Base-by-base conservation (phyloP, 23 tunicate species). In the Halocynthia aurantium region DNA sequence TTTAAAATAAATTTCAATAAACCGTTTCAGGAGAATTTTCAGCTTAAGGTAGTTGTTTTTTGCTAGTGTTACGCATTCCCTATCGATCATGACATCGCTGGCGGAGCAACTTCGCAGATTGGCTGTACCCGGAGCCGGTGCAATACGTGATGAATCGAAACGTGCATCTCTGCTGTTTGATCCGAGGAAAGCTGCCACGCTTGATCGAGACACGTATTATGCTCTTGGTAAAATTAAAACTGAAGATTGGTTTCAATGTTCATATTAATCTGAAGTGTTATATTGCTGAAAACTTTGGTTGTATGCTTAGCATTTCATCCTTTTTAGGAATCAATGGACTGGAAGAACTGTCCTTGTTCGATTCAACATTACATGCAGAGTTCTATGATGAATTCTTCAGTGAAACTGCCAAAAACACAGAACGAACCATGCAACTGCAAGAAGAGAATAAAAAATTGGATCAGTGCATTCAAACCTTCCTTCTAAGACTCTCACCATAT, bases 101-200 rank as follows among this genome's bases (percentile, higher is more conserved):
- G 31, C 75, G 1, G 55, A 70, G 50, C 75, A 70, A 51, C 75
- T 70, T 9, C 56, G 10, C 49, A 70, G 75, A 50, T 55, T 70
- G 49, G 75, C 75, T 49, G 21, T 70, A n/a, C 75, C 75, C 49
- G 75, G 12, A 44, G 75, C n/a, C 0, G 17, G 17, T 10, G 12
- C 50, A 44, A 54, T 10, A 9, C 21, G n/a, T 18, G 75, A 70
- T 5, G 49, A 44, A 70, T 8, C 55, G 50, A 70, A 51, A 49
- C 75, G 76, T 21, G 75, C 84, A 61, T 85, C 90, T 21, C 54
- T 85, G 20, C 49, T 85, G 69, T 85, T 85, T 75, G 90, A 85
- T 55, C 31, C 75, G 7, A 72, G 80, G n/a, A 61, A 58, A 40
- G 90, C 90, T 51, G 84, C 79, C 8, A 57, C 73, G 13, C 81